Evolutionary conservation across 2,113 vertebrate species (phyloP), one percentile per base, ranked within the genome.

Genomic region (Albula goreensis): DNA sequence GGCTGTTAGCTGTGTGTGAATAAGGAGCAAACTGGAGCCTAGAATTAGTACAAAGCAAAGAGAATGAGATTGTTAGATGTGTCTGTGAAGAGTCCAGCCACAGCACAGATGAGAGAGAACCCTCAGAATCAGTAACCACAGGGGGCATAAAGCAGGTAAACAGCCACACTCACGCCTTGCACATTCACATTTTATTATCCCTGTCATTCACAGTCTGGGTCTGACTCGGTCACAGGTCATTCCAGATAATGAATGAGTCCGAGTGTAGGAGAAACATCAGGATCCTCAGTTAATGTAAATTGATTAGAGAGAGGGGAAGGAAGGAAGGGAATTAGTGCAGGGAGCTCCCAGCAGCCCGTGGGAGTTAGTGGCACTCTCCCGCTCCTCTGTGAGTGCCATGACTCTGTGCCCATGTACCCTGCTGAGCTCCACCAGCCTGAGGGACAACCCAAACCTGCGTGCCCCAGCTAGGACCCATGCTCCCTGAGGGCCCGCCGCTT

Each of bases 371-470:
- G 50, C 50, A 50, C 63, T 48, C 85, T 81, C 77, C 78, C 57
- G 17, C 83, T 80, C 60, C 63, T 87, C 50, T 57, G 84, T 22
- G 60, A 82, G 51, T 41, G 63, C 10, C 12, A 70, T 66, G 83
- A 80, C 79, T 50, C 80, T 15, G 4, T 81, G 83, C 83, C 83
- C 41, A n/a, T 22, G 8, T 9, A 11, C 13, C 9, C 60, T 78
- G 83, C 83, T 83, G 81, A 52, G 60, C 50, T 85, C 60, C 22
- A 81, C 82, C 80, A 78, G 78, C 13, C 50, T 82, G 83, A 88
- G 80, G 77, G 80, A 82, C 82, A 52, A 80, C 50, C 50, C 7
- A n/a, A 11, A 17, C 78, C 53, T 4, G 5, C 4, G 50, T 66
- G 56, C 48, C 17, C 49, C 22, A 51, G 51, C 77, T 13, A 12